phyloP scores from a whole-genome alignment of 1,140 invertebrate genomes.

The Protaetia brevitarsis region DNA sequence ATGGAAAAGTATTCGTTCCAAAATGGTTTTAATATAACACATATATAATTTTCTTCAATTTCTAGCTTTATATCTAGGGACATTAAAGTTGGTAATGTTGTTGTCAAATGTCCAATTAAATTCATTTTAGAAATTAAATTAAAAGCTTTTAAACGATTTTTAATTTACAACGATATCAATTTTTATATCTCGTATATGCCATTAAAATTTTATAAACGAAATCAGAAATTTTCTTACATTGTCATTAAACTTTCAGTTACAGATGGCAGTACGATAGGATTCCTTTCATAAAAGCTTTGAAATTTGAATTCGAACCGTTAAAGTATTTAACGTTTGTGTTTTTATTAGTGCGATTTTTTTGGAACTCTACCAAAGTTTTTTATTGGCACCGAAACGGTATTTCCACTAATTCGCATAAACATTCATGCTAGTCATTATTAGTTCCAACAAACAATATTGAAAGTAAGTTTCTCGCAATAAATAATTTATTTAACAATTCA shows the following conservation, averaged over 20 bases:
- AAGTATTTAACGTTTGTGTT: background rate
- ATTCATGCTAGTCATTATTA: background rate
- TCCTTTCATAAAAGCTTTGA: background rate
- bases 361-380: conserved; percentile 7
- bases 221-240: too few relatives aligned
- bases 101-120: too few relatives aligned
- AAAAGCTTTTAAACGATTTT: too few relatives aligned
- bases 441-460: background rate
- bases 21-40: too few relatives aligned
- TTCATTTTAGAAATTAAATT: too few relatives aligned
- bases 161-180: too few relatives aligned
- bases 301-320: background rate
- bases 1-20: too few relatives aligned
- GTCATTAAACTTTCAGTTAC: background rate
- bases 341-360: conserved; percentile 1
- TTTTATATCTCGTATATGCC: too few relatives aligned
- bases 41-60: too few relatives aligned
- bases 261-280: background rate
- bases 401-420: background rate
- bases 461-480: background rate
- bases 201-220: too few relatives aligned
- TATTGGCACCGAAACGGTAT: background rate
- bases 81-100: too few relatives aligned
- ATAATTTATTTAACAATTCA: background rate
- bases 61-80: too few relatives aligned